Evolutionary conservation across 2,797 vertebrate species (phyloP).

Genomic region (Kryptopterus vitreolus): DNA sequence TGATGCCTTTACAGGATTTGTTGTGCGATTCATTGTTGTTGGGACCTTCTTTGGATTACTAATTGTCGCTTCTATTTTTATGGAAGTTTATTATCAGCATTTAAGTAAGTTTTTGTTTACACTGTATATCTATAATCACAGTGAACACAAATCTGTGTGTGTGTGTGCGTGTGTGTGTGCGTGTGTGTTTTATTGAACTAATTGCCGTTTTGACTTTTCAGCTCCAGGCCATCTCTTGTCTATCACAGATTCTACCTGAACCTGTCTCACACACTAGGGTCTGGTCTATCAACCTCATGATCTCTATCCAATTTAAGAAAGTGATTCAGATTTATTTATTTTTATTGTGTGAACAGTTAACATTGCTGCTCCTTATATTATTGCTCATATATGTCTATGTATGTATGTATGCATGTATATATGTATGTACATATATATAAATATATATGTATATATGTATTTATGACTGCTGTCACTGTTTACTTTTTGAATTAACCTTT

Average conservation of each 20-base stretch:
- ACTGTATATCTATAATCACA: neutral
- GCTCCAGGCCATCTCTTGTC: neutral
- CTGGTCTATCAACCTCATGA: neutral
- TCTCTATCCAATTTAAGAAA: neutral
- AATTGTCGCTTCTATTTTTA: neutral
- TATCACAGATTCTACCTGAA: neutral
- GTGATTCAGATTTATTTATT: neutral
- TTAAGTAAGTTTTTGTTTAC: constrained; percentile 14
- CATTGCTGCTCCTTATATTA: neutral
- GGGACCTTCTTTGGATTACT: neutral
- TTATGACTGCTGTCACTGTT: no score
- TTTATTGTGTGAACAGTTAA: neutral
- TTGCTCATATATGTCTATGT: no score
- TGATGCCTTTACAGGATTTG: neutral
- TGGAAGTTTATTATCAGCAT: neutral
- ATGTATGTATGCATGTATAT: no score
- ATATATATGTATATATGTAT: no score
- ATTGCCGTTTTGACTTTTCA: neutral
- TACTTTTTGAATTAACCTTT: no score
- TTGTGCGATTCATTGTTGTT: neutral
- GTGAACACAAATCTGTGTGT: neutral
- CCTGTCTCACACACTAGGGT: neutral
- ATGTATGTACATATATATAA: no score
- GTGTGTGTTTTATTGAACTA: no score
- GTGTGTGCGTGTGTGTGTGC: no score